These are phyloP conservation scores for Heliconius ethilla DNA, from an alignment of 2,888 invertebrate species.

Conservation along the genomic window DNA sequence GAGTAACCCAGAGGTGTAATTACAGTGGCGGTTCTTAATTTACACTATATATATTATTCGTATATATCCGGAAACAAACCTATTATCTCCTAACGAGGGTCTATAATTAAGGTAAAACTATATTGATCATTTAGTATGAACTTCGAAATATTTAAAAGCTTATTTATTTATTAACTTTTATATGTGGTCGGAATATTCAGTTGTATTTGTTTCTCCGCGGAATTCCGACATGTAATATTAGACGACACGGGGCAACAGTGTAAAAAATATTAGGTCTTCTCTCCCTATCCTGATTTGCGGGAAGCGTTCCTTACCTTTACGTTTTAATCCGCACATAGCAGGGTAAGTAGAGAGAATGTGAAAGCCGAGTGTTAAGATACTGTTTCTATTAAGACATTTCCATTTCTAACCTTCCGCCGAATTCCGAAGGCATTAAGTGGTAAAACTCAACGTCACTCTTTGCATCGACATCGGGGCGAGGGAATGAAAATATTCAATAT, in stretches of 20 bases:
- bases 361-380: neutral
- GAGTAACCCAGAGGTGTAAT: neutral
- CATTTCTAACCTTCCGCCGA: neutral
- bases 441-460: neutral
- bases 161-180: neutral
- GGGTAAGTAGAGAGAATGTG: neutral
- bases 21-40: slow-evolving; percentile 3
- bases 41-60: slow-evolving; percentile 10
- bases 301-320: neutral
- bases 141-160: neutral
- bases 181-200: neutral
- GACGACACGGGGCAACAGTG: neutral
- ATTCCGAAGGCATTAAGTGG: neutral
- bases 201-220: neutral
- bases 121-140: neutral
- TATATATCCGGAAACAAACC: slow-evolving; percentile 8
- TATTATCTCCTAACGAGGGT: slow-evolving; percentile 23
- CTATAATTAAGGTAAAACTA: slow-evolving; percentile 14
- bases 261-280: neutral
- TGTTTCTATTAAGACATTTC: neutral
- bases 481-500: neutral
- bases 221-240: too few relatives aligned
- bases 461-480: neutral
- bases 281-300: neutral
- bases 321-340: neutral